Evolutionary conservation across 1,140 invertebrate species (phyloP).

Genomic region (Zeugodacus cucurbitae): DNA sequence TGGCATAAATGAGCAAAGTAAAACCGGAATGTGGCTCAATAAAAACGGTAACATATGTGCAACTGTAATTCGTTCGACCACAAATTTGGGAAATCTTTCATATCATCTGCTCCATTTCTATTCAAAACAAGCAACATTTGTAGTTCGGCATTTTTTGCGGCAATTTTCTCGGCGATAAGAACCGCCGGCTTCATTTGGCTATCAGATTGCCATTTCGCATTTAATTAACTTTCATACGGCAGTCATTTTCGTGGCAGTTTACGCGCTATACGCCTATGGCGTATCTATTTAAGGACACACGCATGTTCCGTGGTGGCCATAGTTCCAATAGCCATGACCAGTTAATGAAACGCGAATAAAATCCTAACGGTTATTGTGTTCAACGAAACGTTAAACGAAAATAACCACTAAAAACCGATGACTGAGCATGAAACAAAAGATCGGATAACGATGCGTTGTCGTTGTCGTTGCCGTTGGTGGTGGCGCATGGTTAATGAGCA

Average conservation of each 20-base stretch:
- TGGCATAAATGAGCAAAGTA: too few relatives aligned
- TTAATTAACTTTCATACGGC: not conserved
- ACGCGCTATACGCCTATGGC: not conserved
- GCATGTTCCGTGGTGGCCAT: not conserved
- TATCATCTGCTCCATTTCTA: too few relatives aligned
- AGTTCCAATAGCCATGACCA: not conserved
- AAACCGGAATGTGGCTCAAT: too few relatives aligned
- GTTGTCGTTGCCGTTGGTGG: not conserved
- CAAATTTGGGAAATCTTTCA: too few relatives aligned
- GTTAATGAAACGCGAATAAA: slow-evolving; percentile 3
- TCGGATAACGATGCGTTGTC: not conserved
- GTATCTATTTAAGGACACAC: not conserved
- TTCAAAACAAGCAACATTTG: too few relatives aligned
- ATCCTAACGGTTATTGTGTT: slow-evolving; percentile 3
- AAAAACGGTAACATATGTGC: too few relatives aligned
- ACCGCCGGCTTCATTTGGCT: not conserved
- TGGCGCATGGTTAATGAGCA: not conserved
- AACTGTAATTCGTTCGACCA: too few relatives aligned
- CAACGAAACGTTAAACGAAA: slow-evolving; percentile 20
- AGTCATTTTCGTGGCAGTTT: not conserved
- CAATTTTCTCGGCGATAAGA: not conserved
- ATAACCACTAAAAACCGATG: slow-evolving; percentile 18
- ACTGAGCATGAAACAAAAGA: not conserved
- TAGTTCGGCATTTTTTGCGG: too few relatives aligned
- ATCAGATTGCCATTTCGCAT: not conserved